Base-by-base conservation (phyloP, 23 tunicate species). In the Ciona savignyi region DNA sequence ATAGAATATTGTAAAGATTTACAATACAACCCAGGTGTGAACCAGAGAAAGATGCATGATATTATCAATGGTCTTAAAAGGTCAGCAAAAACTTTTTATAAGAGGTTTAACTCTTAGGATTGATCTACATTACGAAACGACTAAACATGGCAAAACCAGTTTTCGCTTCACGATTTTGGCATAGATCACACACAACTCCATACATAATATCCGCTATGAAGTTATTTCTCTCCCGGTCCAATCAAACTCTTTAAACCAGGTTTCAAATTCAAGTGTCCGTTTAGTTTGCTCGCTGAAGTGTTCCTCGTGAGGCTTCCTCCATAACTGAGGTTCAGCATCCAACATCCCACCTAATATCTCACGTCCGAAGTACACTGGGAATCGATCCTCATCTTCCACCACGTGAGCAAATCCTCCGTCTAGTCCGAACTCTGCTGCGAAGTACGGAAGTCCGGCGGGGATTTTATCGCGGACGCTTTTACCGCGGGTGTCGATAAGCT, bases 361-460 rank as follows among this genome's bases (percentile, higher is more conserved):
- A 22, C 93, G 51, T n/a, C 93, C 93, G 74, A 93, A 93, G 60
- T 81, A 93, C 62, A 51, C 21, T 6, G 98, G 98, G 74, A 93
- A 93, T 1, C 60, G 31, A 2, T 26, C 23, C 64, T 81, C 93
- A 80, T 93, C 86, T 70, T 93, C 98, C 64, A 93, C 81, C 9
- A 86, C 93, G 72, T 93, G 98, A 67, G 93, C 98, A 77, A 86
- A 93, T n/a, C 98, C 98, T 25, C 98, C 98, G 70, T 78, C 86
- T 34, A 81, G 22, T 6, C 93, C 98, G 78, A 93, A 93, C 35
- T 86, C 93, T 33, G 86, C 98, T 6, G 87, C 88, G 73, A 93
- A 86, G 30, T 93, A 86, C 9, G 97, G 91, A 64, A 91, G 79
- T 0, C 97, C 97, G 23, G 76, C 80, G 3, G 97, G 97, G 11